Percentiles rank a stretch among this genome's conserved stretches.
phyloP scores from a whole-genome alignment of 2,113 vertebrate genomes.

The Hippocampus zosterae region DNA sequence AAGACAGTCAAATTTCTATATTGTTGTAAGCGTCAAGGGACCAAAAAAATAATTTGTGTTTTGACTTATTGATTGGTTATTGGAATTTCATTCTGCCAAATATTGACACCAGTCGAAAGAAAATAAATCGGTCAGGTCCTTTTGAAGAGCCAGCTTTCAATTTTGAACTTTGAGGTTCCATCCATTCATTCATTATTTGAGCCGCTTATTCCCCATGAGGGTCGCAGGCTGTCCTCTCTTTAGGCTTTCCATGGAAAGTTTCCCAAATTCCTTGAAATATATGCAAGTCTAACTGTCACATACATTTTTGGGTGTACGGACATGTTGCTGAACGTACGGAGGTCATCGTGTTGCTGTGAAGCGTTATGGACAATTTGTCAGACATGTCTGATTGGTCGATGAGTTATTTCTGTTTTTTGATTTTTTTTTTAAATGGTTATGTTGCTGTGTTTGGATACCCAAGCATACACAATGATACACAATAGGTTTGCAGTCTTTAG shows the following conservation, averaged over 20 bases:
- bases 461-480: background rate
- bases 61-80: too few species aligned
- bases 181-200: too few species aligned
- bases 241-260: background rate
- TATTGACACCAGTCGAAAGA: background rate
- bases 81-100: too few species aligned
- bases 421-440: slow-evolving; percentile 23
- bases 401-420: slow-evolving; percentile 22
- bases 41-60: too few species aligned
- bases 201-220: too few species aligned
- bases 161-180: too few species aligned
- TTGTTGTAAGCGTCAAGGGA: too few species aligned
- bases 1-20: too few species aligned
- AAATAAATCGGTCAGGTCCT: too few species aligned
- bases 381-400: slow-evolving; percentile 18
- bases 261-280: background rate
- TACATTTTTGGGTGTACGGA: background rate
- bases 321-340: background rate
- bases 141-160: too few species aligned
- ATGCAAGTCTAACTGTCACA: background rate
- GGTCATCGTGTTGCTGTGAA: slow-evolving; percentile 6
- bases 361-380: slow-evolving; percentile 34
- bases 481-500: slow-evolving; percentile 33
- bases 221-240: too few species aligned
- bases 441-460: slow-evolving; percentile 38